These are phyloP conservation scores for Tromatobia lineatoria DNA, from an alignment of 2,888 invertebrate genomes.

Conservation along the genomic window DNA sequence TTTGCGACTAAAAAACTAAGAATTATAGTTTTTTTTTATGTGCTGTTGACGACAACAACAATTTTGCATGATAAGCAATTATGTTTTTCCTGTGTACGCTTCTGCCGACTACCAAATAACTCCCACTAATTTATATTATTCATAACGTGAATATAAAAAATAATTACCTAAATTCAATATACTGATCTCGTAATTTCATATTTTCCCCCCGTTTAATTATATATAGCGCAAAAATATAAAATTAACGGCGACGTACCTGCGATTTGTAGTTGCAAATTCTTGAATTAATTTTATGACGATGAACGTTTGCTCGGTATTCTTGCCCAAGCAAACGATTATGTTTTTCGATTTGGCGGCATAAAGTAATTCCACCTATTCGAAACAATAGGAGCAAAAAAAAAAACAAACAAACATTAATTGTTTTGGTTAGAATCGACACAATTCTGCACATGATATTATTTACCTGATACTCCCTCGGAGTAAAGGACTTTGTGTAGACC, in stretches of 20 bases:
- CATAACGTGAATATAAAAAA: no score
- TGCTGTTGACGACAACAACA: no score
- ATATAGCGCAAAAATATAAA: conserved; percentile 36
- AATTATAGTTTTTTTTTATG: no score
- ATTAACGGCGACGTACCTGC: conserved; percentile 85
- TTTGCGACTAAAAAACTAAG: no score
- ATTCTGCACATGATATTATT: conserved; percentile 49
- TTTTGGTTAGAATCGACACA: background rate
- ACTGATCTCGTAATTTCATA: no score
- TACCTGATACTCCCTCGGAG: conserved; percentile 92
- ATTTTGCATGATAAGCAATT: no score
- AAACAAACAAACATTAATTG: conserved; percentile 14
- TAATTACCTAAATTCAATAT: no score
- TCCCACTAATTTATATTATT: no score
- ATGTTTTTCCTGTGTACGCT: no score
- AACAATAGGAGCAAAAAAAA: background rate
- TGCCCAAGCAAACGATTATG: conserved; percentile 92
- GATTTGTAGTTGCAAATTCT: conserved; percentile 91
- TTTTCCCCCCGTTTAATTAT: no score
- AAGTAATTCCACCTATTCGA: conserved; percentile 90
- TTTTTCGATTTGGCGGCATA: conserved; percentile 91
- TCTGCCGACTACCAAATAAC: no score
- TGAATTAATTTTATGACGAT: conserved; percentile 95
- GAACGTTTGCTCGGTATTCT: conserved; percentile 93
- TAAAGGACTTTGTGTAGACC: conserved; percentile 92